These are phyloP conservation scores for Tetrao urogallus DNA, from an alignment of 2,113 vertebrate genomes.

Conservation along the genomic window DNA sequence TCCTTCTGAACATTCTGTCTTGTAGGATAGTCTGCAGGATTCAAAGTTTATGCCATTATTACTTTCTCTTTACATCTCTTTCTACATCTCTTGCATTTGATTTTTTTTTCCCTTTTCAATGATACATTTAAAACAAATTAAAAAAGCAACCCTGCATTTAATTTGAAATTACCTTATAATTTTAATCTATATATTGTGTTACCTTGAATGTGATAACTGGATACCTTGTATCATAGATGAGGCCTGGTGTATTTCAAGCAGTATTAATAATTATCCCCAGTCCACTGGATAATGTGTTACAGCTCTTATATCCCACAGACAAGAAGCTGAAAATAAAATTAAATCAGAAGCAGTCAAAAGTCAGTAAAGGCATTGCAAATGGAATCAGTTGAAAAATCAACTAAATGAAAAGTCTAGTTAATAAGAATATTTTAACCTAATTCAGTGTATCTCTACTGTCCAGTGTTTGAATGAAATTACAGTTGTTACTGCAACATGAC, in stretches of 20 bases:
- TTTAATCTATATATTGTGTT: not conserved
- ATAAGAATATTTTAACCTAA: not conserved
- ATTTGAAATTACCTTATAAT: not conserved
- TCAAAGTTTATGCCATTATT: not conserved
- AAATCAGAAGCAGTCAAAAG: not conserved
- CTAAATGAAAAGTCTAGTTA: not conserved
- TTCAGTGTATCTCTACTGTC: not conserved
- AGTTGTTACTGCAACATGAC: not conserved
- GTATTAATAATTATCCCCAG: not conserved
- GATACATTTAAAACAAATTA: not conserved
- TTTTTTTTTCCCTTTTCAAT: not conserved
- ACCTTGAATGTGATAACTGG: not conserved
- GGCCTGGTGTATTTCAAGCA: not conserved
- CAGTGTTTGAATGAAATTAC: not conserved
- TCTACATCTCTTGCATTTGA: not conserved
- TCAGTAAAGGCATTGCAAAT: not conserved
- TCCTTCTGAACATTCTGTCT: not conserved
- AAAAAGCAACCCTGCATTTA: not conserved
- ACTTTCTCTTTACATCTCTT: not conserved
- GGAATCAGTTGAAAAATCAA: not conserved
- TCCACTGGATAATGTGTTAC: not conserved
- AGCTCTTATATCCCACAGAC: not conserved
- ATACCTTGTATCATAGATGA: not conserved
- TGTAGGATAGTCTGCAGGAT: not conserved
- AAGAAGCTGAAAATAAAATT: not conserved